Evolutionary conservation across 2,888 invertebrate species (phyloP), one percentile per base, ranked within the genome.

Genomic region (Megamerina dolium): DNA sequence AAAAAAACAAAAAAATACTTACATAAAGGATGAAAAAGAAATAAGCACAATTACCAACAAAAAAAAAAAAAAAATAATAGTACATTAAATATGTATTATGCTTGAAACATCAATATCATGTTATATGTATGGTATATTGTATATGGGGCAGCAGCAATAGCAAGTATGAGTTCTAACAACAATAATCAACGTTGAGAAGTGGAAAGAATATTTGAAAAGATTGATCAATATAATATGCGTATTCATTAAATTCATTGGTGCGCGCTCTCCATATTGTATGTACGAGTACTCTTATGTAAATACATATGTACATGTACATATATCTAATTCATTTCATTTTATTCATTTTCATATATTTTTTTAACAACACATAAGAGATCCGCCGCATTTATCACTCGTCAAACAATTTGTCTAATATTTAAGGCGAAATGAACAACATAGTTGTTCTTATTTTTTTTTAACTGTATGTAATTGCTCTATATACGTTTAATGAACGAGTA

Each of bases 371-470:
- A n/a, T n/a, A n/a, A n/a, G n/a, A n/a, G n/a, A n/a, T n/a, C n/a
- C n/a, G 12, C 14, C 41, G 21, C 36, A 37, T 43, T 38, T 38
- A 37, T 40, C 40, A 37, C 35, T 39, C 18, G n/a, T 26, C 30
- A 17, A 14, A 34, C 31, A 46, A 46, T 46, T 46, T 46, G 45
- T 46, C 46, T 38, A 37, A 38, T 38, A 38, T 19, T 26, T 27
- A 17, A 26, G 27, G 18, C 5, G 5, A 13, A 21, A 27, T 26
- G 16, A 9, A 27, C 3, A n/a, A n/a, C n/a, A n/a, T n/a, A n/a
- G n/a, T n/a, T n/a, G n/a, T n/a, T n/a, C n/a, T n/a, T n/a, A n/a
- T n/a, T n/a, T n/a, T n/a, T n/a, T n/a, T n/a, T n/a, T n/a, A n/a
- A n/a, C n/a, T n/a, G n/a, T 14, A 21, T 14, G 12, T 12, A 10